Evolutionary conservation across 2,888 invertebrate genomes (phyloP).

Genomic region (Ophion slaviceki): DNA sequence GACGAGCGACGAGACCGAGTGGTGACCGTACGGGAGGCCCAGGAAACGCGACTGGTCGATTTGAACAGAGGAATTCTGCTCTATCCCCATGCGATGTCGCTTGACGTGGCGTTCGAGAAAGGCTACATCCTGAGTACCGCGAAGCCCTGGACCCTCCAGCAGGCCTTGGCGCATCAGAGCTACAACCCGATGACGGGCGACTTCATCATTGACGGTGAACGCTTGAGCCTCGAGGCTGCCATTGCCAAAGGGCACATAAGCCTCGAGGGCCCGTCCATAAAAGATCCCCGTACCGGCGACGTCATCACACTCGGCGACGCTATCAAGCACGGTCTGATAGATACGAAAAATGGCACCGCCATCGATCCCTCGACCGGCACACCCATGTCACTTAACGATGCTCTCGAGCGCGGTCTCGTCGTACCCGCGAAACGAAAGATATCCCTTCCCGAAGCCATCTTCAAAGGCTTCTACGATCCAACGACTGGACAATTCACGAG

Average conservation of each 20-base stretch:
- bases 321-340: slow-evolving; percentile 90
- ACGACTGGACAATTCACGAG: slow-evolving; percentile 92
- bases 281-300: slow-evolving; percentile 91
- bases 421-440: slow-evolving; percentile 93
- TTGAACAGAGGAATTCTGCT: slow-evolving; percentile 88
- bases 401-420: slow-evolving; percentile 92
- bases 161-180: slow-evolving; percentile 91
- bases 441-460: slow-evolving; percentile 94
- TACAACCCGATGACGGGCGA: slow-evolving; percentile 91
- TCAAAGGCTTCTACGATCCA: slow-evolving; percentile 95
- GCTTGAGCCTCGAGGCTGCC: slow-evolving; percentile 90
- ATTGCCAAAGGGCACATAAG: slow-evolving; percentile 91
- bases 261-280: slow-evolving; percentile 90
- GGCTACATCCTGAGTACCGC: slow-evolving; percentile 92
- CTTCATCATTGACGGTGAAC: slow-evolving; percentile 88
- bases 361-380: slow-evolving; percentile 90
- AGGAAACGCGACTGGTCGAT: slow-evolving; percentile 89
- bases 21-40: slow-evolving; percentile 89
- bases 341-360: slow-evolving; percentile 91
- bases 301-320: slow-evolving; percentile 92
- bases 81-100: slow-evolving; percentile 87
- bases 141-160: slow-evolving; percentile 92
- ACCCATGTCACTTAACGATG: slow-evolving; percentile 92
- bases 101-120: slow-evolving; percentile 92
- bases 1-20: slow-evolving; percentile 89